Evolutionary conservation across 2,797 vertebrate genomes (phyloP), one percentile per base, ranked within the genome.

Genomic region (Odontamblyopus lacepedii): DNA sequence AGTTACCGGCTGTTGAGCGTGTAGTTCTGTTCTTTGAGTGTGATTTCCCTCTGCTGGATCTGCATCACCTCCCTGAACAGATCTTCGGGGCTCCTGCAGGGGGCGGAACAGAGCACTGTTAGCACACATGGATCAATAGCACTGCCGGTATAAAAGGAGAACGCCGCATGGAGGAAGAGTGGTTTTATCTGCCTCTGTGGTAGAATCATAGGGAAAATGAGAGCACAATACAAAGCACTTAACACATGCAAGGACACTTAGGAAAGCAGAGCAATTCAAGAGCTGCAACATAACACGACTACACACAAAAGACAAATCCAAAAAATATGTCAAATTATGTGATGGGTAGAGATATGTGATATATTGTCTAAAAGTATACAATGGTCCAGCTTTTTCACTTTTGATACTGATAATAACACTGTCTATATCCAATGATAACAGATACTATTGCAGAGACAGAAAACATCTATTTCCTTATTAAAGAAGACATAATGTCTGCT

Each of bases 21-120:
- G 63, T 91, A 94, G 88, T 97, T 98, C 92, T 97, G 95, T 78
- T 98, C 96, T 83, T 97, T 95, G 82, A 98, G 89, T 66, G 83
- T 67, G 51, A 99, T 93, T 78, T 99, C 98, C 68, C 95, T 93
- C 88, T 97, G 96, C 85, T 98, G 98, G 85, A 99, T 94, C 84
- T 96, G 94, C 88, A 97, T 93, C 56, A 99, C 90, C 72, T 98
- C 95, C 82, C 94, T 93, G 9, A 96, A 98, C 75, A 99, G 92
- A 91, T 99, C 97, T 66, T 98, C 96, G 0, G 98, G 97, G 76
- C 95, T 97, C 94, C 98, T 99, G 74, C 0, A 63, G 57, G 57
- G 57, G 56, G 56, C 61, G 63, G 74, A 92, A 85, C 66, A 83
- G 72, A 78, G 63, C 75, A 67, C 56, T 78, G 75, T 65, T 57